Evolutionary conservation across 2,113 vertebrate species (phyloP), one percentile per base, ranked within the genome.

Genomic region (Gymnogyps californianus): DNA sequence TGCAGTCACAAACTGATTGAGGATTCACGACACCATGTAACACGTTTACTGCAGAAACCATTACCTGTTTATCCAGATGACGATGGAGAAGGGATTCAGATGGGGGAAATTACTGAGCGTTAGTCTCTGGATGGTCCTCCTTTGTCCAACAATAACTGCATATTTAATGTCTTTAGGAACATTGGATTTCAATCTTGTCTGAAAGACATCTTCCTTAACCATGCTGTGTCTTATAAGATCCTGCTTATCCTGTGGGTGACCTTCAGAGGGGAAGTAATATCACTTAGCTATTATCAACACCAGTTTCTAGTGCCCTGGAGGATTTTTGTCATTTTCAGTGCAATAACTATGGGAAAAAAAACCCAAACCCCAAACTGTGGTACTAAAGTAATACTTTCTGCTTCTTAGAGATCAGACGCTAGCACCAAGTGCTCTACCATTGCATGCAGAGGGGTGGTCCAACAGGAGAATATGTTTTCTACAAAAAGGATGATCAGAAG

Each of bases 321-420:
- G 12, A 40, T 54, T 93, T 90, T 76, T 64, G 16, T 32, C 7
- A 25, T 64, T 47, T 77, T 49, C 58, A 75, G 42, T 78, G 28
- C 19, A 75, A 17, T 29, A 46, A 32, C 13, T 42, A 5, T 46
- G 31, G 21, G 1, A 1, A 16, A 25, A 29, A 38, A 16, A 11
- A 7, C 7, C 4, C 4, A 46, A 19, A 1, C 4, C 16, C 38
- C 6, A 65, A 83, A 2, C 21, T 0, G 0, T 28, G 14, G 7
- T 38, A 32, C 9, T 55, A n/a, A 40, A 69, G 2, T 36, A 80
- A 57, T 44, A 19, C 9, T 82, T 90, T 6, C 21, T 69, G 7
- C 8, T 44, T 88, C 28, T 76, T 79, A 47, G 54, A 52, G 10
- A 52, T 13, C 32, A 52, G n/a, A 44, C 16, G 24, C 5, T 26